Base-by-base conservation (phyloP, 1,140 invertebrate genomes). In the Dufourea novaeangliae region DNA sequence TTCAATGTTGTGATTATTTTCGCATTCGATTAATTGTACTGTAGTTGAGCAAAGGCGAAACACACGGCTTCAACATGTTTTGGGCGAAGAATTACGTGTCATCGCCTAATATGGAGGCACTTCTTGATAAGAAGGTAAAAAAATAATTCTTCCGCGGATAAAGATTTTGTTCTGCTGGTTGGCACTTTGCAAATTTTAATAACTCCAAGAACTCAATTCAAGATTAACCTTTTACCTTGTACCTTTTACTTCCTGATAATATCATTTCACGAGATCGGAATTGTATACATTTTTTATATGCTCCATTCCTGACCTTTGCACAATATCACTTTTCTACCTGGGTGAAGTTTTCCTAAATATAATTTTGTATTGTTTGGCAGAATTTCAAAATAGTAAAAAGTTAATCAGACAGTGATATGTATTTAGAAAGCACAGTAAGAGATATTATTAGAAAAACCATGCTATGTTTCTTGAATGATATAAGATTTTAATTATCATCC, bases 51-150 rank as follows among this genome's bases (percentile, higher is more conserved):
- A 44, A 57, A 59, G 52, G 29, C 37, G 44, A 54, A 25, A 46
- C 39, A 39, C 61, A 63, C 62, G 46, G 34, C 56, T 50, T 29
- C 89, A 95, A 88, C 87, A 97, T 97, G 96, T 97, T 96, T 94
- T 97, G 96, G 96, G 94, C 96, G 89, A 95, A 95, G 90, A 95
- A 96, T 93, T 94, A 95, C 89, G 91, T 94, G 87, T 94, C 95
- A 84, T 95, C 95, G 66, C 94, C 95, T 68, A 94, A 96, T 88
- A 95, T 97, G 85, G 96, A 96, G 85, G 94, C 95, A 84, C 90
- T 96, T 61, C 94, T 97, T 79, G 94, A 95, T 85, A 96, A 96
- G 92, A 94, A 96, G 93, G 96, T 96, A 93, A 93, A 90, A 29
- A 63, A 66, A 20, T 29, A 10, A 14, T 27, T 46, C 25, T 11